These are phyloP conservation scores for Boulengeromyrus knoepffleri DNA, from an alignment of 2,113 vertebrate species.

Conservation along the genomic window DNA sequence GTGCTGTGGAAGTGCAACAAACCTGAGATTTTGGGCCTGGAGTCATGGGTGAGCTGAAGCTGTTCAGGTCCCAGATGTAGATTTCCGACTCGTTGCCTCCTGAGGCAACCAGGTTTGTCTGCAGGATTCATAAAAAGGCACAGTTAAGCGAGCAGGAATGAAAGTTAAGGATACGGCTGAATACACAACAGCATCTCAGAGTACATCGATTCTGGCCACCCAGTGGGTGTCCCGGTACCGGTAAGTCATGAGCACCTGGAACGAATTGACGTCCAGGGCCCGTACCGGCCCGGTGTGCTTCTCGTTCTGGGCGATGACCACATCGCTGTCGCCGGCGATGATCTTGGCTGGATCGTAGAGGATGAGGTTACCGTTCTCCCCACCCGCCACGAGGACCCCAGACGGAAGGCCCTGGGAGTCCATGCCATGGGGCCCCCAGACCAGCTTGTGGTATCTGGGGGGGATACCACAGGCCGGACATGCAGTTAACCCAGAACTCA, in stretches of 20 bases:
- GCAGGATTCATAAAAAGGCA: conserved; percentile 20
- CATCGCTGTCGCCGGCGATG: conserved; percentile 71
- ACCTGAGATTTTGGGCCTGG: conserved; percentile 95
- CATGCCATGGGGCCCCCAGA: conserved; percentile 80
- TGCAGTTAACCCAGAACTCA: background rate
- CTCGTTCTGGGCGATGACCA: conserved; percentile 79
- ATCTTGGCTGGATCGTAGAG: conserved; percentile 89
- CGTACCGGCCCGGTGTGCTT: conserved; percentile 87
- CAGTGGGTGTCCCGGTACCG: background rate
- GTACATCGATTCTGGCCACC: background rate
- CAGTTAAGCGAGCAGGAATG: background rate
- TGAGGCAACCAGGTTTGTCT: conserved; percentile 89
- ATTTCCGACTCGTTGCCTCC: conserved; percentile 97
- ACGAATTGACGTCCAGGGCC: conserved; percentile 84
- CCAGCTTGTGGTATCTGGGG: conserved; percentile 87
- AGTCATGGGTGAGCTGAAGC: conserved; percentile 88
- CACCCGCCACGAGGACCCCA: conserved; percentile 84
- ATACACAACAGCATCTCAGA: background rate
- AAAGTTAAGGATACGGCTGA: background rate
- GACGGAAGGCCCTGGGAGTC: conserved; percentile 55
- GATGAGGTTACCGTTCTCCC: conserved; percentile 88
- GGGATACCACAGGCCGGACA: background rate
- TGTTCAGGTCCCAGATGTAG: conserved; percentile 97
- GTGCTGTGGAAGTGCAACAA: background rate
- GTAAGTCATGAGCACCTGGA: conserved; percentile 64